A percentile compares a stretch with the other conserved stretches of the same genome.
phyloP scores from a whole-genome alignment of 2,888 invertebrate species.

The Molorchus minor region DNA sequence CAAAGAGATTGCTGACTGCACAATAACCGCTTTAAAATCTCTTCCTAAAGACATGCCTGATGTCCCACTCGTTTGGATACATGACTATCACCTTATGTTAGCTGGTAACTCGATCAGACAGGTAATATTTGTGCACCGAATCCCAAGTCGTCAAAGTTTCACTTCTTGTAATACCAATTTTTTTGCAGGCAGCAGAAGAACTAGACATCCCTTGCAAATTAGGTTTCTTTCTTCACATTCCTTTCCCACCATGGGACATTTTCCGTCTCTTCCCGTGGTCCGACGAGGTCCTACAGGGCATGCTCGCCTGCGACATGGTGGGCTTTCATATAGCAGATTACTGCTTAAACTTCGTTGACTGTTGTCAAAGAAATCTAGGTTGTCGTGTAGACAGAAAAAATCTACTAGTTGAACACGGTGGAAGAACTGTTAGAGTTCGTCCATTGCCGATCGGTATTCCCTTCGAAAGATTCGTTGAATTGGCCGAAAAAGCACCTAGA shows the following conservation, averaged over 20 bases:
- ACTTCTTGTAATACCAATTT: not conserved
- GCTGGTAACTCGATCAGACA: conserved; percentile 92
- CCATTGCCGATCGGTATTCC: conserved; percentile 91
- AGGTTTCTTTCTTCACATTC: conserved; percentile 94
- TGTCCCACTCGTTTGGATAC: conserved; percentile 87
- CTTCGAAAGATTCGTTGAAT: conserved; percentile 83
- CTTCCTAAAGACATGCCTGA: conserved; percentile 65
- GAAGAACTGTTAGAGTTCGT: conserved; percentile 82
- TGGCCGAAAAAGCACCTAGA: conserved; percentile 75
- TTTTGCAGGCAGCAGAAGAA: conserved; percentile 74
- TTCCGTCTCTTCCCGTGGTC: conserved; percentile 91
- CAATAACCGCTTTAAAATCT: conserved; percentile 72
- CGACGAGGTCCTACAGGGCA: conserved; percentile 92
- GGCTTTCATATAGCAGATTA: conserved; percentile 93
- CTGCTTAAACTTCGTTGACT: conserved; percentile 90
- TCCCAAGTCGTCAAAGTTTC: not conserved
- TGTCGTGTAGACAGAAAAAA: conserved; percentile 90
- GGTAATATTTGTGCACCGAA: conserved; percentile 63
- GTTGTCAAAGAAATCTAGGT: conserved; percentile 86
- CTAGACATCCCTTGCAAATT: conserved; percentile 79
- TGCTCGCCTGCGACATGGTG: conserved; percentile 92
- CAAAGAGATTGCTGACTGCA: conserved; percentile 83
- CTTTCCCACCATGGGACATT: conserved; percentile 95
- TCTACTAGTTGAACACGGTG: conserved; percentile 86
- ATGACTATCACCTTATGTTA: conserved; percentile 94